These are phyloP conservation scores for Buphagus erythrorhynchus DNA, from an alignment of 2,797 vertebrate species.

Conservation along the genomic window DNA sequence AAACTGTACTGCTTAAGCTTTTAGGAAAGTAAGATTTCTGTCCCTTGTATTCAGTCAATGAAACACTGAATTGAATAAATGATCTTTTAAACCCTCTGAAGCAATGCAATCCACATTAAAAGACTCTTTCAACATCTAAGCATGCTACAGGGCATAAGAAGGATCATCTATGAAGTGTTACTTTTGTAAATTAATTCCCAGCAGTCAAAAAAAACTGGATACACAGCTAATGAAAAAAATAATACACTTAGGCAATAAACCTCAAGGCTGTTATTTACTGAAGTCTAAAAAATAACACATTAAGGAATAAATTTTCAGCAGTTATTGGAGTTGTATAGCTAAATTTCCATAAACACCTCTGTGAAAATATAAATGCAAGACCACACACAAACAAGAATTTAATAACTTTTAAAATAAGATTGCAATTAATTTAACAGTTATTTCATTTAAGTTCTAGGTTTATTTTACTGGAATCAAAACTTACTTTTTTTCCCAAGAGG, in stretches of 20 bases:
- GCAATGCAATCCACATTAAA: background rate
- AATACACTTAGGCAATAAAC: background rate
- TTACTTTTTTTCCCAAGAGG: background rate
- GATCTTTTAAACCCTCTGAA: background rate
- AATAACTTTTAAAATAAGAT: background rate
- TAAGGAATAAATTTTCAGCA: constrained; percentile 15
- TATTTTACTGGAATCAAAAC: background rate
- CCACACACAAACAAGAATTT: background rate
- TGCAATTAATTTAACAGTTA: background rate
- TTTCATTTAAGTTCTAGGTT: background rate
- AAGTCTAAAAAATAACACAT: constrained; percentile 30
- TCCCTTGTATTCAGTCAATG: background rate
- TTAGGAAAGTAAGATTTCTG: background rate
- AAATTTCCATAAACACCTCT: background rate
- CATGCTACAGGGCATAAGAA: background rate
- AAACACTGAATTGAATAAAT: background rate
- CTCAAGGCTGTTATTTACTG: constrained; percentile 27
- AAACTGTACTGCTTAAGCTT: background rate
- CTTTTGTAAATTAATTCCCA: constrained; percentile 44
- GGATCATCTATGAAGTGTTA: background rate
- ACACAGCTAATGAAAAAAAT: background rate
- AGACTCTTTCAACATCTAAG: background rate
- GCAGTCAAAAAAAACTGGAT: background rate
- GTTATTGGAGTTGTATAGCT: background rate
- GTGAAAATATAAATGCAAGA: background rate